Percentiles rank a stretch among this genome's conserved stretches.
phyloP scores from a whole-genome alignment of 2,113 vertebrate genomes.

The Campylomormyrus numenius region DNA sequence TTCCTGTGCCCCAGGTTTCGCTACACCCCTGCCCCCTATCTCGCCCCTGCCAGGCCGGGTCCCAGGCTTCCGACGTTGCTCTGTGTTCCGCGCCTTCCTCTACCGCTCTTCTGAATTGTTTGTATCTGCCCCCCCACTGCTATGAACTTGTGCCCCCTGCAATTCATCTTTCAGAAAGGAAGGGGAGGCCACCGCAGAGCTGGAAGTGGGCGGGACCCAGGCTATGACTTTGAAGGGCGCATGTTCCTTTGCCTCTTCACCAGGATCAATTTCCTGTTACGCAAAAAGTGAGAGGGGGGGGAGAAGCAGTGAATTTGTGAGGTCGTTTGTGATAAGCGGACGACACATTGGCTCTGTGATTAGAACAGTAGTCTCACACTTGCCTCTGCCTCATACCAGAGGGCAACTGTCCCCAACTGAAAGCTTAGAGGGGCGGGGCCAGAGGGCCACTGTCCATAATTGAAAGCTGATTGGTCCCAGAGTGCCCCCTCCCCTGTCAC shows the following conservation, averaged over 20 bases:
- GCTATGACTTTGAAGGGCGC: neutral
- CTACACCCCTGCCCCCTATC: conserved; percentile 35
- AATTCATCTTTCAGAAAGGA: neutral
- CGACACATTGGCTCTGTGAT: neutral
- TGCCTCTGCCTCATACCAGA: neutral
- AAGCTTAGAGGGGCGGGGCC: neutral
- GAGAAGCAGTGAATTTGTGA: neutral
- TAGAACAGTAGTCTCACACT: neutral
- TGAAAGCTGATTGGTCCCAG: neutral
- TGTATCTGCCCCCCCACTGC: neutral
- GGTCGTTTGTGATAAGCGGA: neutral
- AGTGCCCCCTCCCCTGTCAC: neutral
- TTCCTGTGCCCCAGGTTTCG: conserved; percentile 35
- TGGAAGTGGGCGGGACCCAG: neutral
- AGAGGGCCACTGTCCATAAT: neutral
- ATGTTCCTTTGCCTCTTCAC: neutral
- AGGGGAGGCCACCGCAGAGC: neutral
- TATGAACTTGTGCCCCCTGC: neutral
- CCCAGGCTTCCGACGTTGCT: conserved; percentile 31
- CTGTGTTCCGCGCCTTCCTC: neutral
- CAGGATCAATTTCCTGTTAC: neutral
- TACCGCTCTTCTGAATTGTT: conserved; percentile 9
- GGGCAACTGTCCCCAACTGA: neutral
- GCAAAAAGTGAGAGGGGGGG: neutral
- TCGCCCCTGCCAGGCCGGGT: conserved; percentile 37